These are phyloP conservation scores for Diploscapter pachys DNA, from an alignment of 1,140 invertebrate species.

Conservation along the genomic window DNA sequence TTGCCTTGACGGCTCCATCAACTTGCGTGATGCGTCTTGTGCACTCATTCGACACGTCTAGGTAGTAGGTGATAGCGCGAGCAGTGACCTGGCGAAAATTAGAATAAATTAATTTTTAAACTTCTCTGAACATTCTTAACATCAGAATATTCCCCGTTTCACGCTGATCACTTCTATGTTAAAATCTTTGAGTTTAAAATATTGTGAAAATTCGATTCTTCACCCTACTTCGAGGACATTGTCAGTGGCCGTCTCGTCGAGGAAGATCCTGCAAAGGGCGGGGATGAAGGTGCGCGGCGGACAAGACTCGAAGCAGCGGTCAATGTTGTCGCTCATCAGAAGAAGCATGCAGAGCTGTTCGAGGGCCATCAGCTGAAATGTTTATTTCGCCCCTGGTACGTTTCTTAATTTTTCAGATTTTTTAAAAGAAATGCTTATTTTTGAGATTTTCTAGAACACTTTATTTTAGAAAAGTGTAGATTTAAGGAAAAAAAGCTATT, in stretches of 20 bases:
- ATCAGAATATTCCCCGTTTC: too few relatives aligned
- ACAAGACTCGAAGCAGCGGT: conserved; percentile 97
- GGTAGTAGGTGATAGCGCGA: conserved; percentile 93
- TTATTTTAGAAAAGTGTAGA: conserved; percentile 6
- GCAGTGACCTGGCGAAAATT: conserved; percentile 70
- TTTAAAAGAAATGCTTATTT: too few relatives aligned
- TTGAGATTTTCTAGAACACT: neutral
- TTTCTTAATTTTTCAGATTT: neutral
- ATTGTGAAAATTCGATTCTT: too few relatives aligned
- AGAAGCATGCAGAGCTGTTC: conserved; percentile 98
- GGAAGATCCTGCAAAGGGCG: conserved; percentile 92
- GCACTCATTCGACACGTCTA: conserved; percentile 97
- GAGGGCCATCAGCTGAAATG: conserved; percentile 73
- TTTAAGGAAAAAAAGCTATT: conserved; percentile 46
- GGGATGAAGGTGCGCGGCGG: conserved; percentile 96
- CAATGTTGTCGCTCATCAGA: conserved; percentile 98
- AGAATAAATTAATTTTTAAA: conserved; percentile 19
- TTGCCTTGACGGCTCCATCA: conserved; percentile 93
- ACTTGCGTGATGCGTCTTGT: conserved; percentile 93
- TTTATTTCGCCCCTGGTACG: conserved; percentile 7
- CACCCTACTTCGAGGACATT: conserved; percentile 78
- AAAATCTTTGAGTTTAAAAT: too few relatives aligned
- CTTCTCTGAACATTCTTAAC: neutral
- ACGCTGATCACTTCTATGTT: too few relatives aligned
- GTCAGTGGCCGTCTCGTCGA: conserved; percentile 94